Evolutionary conservation across 2,113 vertebrate genomes (phyloP).

Genomic region (Boulengeromyrus knoepffleri): DNA sequence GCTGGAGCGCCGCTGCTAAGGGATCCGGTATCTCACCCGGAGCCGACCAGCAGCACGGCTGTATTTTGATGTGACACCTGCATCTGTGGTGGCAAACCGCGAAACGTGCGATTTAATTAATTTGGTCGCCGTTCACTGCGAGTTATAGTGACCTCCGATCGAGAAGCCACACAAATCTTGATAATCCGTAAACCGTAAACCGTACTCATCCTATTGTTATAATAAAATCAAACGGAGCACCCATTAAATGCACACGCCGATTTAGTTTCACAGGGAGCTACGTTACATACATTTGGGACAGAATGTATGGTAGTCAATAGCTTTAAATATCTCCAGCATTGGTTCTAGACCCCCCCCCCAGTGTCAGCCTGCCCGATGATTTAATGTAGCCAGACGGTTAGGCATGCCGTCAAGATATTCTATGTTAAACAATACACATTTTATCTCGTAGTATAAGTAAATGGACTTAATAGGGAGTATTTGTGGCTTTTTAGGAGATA

Average conservation of each 20-base stretch:
- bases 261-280: background rate
- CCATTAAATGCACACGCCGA: background rate
- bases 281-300: background rate
- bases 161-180: background rate
- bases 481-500: background rate
- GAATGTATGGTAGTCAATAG: background rate
- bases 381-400: background rate
- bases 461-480: background rate
- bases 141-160: background rate
- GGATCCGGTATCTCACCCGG: conserved; percentile 33
- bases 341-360: background rate
- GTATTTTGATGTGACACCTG: conserved; percentile 14
- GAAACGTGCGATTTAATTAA: background rate
- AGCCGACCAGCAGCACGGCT: conserved; percentile 15
- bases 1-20: conserved; percentile 47
- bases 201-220: background rate
- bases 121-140: background rate
- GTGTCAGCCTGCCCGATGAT: background rate
- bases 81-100: background rate
- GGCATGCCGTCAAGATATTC: background rate
- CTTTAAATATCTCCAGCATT: background rate
- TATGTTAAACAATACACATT: background rate
- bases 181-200: background rate
- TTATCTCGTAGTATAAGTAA: background rate
- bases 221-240: background rate